Evolutionary conservation across 2,888 invertebrate genomes (phyloP), one percentile per base, ranked within the genome.

Genomic region (Biston stratarius): DNA sequence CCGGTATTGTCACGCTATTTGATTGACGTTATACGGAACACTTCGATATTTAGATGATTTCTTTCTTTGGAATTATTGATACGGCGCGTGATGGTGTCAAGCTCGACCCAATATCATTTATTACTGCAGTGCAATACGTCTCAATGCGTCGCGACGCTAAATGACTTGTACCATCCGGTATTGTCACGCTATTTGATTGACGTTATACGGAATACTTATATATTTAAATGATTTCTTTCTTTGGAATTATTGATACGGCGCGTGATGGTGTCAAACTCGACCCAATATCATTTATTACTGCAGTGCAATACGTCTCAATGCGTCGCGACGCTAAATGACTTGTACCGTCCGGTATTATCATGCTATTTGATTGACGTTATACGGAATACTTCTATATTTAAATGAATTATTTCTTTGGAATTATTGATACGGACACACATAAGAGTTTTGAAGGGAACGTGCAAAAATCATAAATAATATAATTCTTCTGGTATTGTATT

Each of bases 141-240:
- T n/a, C 38, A 36, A 34, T 48, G 42, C 5, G n/a, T 47, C 40
- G 71, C 77, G 80, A 78, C 78, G 77, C 80, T 81, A 81, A 83
- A 82, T 81, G 79, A 84, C 77, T 80, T 81, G 71, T 77, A 75
- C 74, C 79, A 75, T 76, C 78, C 77, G 77, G 79, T 76, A 83
- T 84, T 84, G 86, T 85, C 82, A 72, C 76, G 74, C 70, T 73
- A 69, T 81, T 78, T 83, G 83, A 85, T 80, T 83, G 85, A 85
- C 83, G 73, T 77, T 69, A 53, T 73, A 67, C 71, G 64, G 75
- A 70, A 65, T 73, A 57, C 53, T 62, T 68, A 52, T 61, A 40
- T 47, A 51, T 49, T 57, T 52, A 61, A 57, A 66, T 51, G n/a
- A 56, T 66, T 52, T 52, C 38, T 47, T 61, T 33, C 57, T 57